phyloP scores from a whole-genome alignment of 2,797 vertebrate species.

The Xenopus petersii region DNA sequence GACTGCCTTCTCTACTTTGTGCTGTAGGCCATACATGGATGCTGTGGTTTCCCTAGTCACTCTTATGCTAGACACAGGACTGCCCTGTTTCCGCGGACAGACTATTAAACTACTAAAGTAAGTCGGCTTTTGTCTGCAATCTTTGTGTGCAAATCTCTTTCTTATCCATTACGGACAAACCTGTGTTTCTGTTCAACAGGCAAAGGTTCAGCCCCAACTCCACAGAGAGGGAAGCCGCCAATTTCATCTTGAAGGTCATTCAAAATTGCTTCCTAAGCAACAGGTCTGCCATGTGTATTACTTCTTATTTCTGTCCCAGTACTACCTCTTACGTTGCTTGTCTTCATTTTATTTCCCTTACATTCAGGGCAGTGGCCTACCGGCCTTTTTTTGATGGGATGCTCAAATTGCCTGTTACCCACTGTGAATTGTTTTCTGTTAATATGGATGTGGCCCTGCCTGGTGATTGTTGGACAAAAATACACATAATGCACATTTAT shows the following conservation, averaged over 20 bases:
- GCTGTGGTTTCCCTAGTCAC: slow-evolving; percentile 94
- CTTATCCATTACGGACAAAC: background rate
- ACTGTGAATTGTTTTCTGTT: too few species aligned
- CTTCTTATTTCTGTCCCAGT: too few species aligned
- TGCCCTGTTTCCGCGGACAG: slow-evolving; percentile 96
- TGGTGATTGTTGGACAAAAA: too few species aligned
- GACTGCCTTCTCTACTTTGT: background rate
- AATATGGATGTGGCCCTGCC: too few species aligned
- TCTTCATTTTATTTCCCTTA: background rate
- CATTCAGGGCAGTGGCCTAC: too few species aligned
- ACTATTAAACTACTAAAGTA: slow-evolving; percentile 97
- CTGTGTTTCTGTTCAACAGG: slow-evolving; percentile 58
- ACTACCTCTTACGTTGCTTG: background rate
- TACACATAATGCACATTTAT: too few species aligned
- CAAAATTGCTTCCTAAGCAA: slow-evolving; percentile 98
- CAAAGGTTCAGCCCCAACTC: slow-evolving; percentile 93
- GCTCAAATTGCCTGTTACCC: too few species aligned
- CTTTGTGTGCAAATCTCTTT: background rate
- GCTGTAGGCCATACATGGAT: slow-evolving; percentile 90
- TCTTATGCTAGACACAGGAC: slow-evolving; percentile 92
- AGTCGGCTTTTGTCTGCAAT: slow-evolving; percentile 53
- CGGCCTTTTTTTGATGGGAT: too few species aligned
- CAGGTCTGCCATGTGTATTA: slow-evolving; percentile 65
- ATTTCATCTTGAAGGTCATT: slow-evolving; percentile 95
- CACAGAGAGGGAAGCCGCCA: slow-evolving; percentile 94